These are phyloP conservation scores for Masticophis lateralis DNA, from an alignment of 2,797 vertebrate genomes.

Conservation along the genomic window DNA sequence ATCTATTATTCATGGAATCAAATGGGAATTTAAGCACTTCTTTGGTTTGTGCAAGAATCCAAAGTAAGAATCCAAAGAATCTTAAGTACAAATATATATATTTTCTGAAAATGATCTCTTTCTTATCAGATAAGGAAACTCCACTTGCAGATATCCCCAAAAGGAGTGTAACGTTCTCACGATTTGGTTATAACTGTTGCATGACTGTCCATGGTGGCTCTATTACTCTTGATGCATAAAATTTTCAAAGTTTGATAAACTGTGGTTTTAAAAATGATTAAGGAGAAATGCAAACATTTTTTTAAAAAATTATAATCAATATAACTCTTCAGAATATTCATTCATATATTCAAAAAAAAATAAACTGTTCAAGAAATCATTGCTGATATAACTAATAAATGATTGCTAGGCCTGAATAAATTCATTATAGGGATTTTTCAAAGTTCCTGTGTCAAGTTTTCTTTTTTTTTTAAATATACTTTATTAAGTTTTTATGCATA, in stretches of 20 bases:
- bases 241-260: background rate
- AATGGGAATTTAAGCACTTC: background rate
- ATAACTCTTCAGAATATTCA: background rate
- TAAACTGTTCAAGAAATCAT: background rate
- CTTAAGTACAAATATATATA: background rate
- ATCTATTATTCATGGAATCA: background rate
- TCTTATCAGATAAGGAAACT: background rate
- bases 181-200: background rate
- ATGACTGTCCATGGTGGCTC: background rate
- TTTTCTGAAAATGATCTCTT: background rate
- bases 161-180: background rate
- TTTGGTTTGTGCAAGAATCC: background rate
- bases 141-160: background rate
- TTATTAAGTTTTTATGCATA: too few relatives aligned
- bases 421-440: background rate
- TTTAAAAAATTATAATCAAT: background rate
- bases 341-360: background rate
- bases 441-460: background rate
- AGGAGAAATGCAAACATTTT: background rate
- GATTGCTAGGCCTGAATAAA: background rate
- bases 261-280: background rate
- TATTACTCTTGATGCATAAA: background rate
- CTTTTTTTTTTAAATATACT: too few relatives aligned
- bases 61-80: background rate
- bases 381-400: background rate